Percentiles rank a stretch among this genome's conserved stretches.
Evolutionary conservation across 2,113 vertebrate genomes (phyloP).

Genomic region (Cyprinus carpio): DNA sequence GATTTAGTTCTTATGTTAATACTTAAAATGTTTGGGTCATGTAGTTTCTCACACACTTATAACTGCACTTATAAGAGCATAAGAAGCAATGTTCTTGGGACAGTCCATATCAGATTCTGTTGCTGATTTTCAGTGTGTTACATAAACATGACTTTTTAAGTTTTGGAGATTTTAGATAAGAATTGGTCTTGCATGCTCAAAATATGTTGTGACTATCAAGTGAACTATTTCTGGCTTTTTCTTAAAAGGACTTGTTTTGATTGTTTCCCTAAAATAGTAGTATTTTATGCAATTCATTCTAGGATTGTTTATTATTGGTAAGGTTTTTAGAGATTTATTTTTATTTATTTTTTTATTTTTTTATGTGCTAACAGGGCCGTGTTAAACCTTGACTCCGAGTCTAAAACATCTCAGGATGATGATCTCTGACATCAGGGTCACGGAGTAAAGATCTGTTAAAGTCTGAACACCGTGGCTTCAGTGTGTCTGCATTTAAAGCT

Average conservation of each 20-base stretch:
- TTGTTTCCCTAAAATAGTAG: neutral
- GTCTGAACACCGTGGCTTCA: neutral
- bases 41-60: neutral
- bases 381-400: neutral
- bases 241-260: neutral
- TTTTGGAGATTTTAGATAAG: too few relatives aligned
- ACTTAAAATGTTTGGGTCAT: neutral
- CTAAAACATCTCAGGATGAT: neutral
- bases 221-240: neutral
- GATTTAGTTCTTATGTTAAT: neutral
- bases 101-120: neutral
- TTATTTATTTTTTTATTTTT: too few relatives aligned
- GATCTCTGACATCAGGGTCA: slow-evolving; percentile 64
- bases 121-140: neutral
- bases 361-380: neutral
- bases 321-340: too few relatives aligned
- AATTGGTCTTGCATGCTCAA: neutral
- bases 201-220: neutral
- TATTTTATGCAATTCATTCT: neutral
- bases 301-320: neutral
- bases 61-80: neutral
- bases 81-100: neutral
- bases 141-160: neutral
- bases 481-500: slow-evolving; percentile 37
- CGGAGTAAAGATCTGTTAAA: neutral